Evolutionary conservation across 2,113 vertebrate species (phyloP), one percentile per base, ranked within the genome.

Genomic region (Ceyx melanurus): DNA sequence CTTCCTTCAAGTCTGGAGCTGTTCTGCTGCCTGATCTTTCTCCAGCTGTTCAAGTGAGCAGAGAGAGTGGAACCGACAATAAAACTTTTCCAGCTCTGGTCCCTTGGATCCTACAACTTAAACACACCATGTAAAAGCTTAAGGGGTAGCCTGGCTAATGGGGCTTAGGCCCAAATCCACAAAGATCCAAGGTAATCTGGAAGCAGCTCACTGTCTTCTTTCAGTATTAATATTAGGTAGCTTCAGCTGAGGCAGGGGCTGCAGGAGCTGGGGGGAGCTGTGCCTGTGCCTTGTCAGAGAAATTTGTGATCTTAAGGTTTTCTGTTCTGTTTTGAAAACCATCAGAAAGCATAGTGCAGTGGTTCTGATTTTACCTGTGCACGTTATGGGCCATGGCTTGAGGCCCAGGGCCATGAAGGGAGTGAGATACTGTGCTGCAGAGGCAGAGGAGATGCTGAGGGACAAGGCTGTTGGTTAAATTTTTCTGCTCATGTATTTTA

Each of bases 101-200:
- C 90, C 64, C 76, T 90, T 56, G 80, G 73, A 90, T 67, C 73
- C 73, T 65, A 45, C 75, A 86, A 54, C 80, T 54, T 79, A 23
- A 78, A 74, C 2, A 10, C 48, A 17, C 48, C 0, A 1, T 7
- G 37, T 61, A 60, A 21, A 90, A 86, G 33, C 68, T 71, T 53
- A 76, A 67, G 76, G n/a, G 83, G 76, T 68, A 68, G 68, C 43
- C 81, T 88, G 0, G 1, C 33, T 70, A 68, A 25, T 51, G 48
- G 53, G 68, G 35, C 14, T 96, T 90, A 89, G 48, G 48, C 70
- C 68, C 57, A 91, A 51, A 90, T 70, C 93, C 79, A 77, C 20
- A 9, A 42, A 85, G 89, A 93, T 88, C 90, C 86, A 65, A 78
- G 83, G 90, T 68, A 92, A 94, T 74, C 82, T 93, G 82, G 77